Conservation (phyloP, 2,888 invertebrate species). For the Hypsopygia costalis region DNA sequence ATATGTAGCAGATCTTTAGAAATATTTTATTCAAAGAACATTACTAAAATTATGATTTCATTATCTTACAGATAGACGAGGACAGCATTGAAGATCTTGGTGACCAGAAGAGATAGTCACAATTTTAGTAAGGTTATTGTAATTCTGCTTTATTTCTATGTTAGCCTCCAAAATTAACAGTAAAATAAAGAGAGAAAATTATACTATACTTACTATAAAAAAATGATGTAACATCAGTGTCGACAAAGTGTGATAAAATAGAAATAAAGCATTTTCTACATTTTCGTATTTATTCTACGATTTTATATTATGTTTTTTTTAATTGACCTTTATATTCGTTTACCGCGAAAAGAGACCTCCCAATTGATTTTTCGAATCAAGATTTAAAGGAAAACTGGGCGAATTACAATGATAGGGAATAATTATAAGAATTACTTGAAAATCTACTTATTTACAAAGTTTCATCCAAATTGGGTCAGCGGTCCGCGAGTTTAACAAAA, state of each 20-base stretch:
- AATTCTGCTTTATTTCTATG: conserved; percentile 39
- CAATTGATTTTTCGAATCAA: too few relatives aligned
- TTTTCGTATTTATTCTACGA: conserved; percentile 15
- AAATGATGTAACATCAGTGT: conserved; percentile 1
- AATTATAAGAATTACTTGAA: too few relatives aligned
- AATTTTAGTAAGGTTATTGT: conserved; percentile 20
- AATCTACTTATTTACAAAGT: too few relatives aligned
- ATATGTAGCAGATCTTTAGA: too few relatives aligned
- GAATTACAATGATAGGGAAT: too few relatives aligned
- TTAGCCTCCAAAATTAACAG: conserved; percentile 14
- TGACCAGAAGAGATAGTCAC: conserved; percentile 91
- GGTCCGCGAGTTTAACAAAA: too few relatives aligned
- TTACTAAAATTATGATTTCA: background rate
- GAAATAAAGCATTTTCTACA: conserved; percentile 32
- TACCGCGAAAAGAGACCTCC: too few relatives aligned
- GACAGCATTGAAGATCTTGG: conserved; percentile 95
- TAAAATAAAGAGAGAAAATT: too few relatives aligned
- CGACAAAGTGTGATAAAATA: conserved; percentile 14
- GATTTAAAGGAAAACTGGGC: too few relatives aligned
- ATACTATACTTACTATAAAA: conserved; percentile 1
- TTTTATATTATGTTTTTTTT: conserved; percentile 14
- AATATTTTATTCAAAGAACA: too few relatives aligned
- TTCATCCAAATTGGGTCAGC: too few relatives aligned
- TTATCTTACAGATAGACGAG: conserved; percentile 88
- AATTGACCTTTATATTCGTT: too few relatives aligned